These are phyloP conservation scores for Drosophila antonietae DNA, from an alignment of 2,888 invertebrate species.

Conservation along the genomic window DNA sequence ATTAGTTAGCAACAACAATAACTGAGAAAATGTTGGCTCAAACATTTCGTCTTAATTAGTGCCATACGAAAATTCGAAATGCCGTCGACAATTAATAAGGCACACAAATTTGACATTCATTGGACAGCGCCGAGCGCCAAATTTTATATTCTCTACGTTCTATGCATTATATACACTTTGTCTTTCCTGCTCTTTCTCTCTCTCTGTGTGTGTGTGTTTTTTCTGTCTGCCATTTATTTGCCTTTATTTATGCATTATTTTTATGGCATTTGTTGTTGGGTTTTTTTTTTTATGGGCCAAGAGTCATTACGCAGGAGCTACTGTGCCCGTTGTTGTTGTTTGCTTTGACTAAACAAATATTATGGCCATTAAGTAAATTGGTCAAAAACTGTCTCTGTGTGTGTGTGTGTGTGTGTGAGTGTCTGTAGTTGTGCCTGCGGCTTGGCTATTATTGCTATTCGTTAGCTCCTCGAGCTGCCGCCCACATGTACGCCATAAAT, in stretches of 20 bases:
- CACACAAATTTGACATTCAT: slow-evolving; percentile 76
- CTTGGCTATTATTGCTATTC: slow-evolving; percentile 46
- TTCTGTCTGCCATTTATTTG: slow-evolving; percentile 69
- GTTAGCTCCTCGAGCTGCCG: slow-evolving; percentile 23
- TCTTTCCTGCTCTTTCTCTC: background rate
- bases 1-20: slow-evolving; percentile 36
- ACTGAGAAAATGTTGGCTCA: slow-evolving; percentile 25
- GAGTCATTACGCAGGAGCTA: slow-evolving; percentile 62
- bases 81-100: slow-evolving; percentile 71
- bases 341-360: slow-evolving; percentile 79
- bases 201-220: background rate
- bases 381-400: slow-evolving; percentile 53
- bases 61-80: slow-evolving; percentile 45
- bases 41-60: slow-evolving; percentile 75
- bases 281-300: slow-evolving; percentile 64
- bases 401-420: slow-evolving; percentile 3
- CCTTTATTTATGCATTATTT: slow-evolving; percentile 79
- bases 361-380: slow-evolving; percentile 78
- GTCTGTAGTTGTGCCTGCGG: slow-evolving; percentile 20
- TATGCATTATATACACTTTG: slow-evolving; percentile 21
- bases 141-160: slow-evolving; percentile 47
- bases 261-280: slow-evolving; percentile 57
- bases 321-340: slow-evolving; percentile 46
- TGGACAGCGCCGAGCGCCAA: slow-evolving; percentile 44
- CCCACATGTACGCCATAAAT: slow-evolving; percentile 60